phyloP scores from a whole-genome alignment of 1,140 invertebrate genomes.

The Panagrolaimus sp. region DNA sequence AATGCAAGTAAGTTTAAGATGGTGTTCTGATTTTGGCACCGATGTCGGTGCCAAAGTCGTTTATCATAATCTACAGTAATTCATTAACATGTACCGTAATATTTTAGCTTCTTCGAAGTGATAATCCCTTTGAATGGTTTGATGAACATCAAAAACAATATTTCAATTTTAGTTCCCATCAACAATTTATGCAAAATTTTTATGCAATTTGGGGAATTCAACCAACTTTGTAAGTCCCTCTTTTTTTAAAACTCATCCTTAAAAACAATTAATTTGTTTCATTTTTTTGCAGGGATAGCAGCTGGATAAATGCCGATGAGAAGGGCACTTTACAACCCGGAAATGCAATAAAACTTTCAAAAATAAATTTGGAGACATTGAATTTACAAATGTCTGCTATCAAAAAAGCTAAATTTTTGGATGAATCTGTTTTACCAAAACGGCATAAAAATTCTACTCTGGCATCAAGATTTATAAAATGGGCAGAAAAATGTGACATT shows the following conservation, averaged over 20 bases:
- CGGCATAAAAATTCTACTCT: neutral
- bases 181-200: constrained; percentile 32
- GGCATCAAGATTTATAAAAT: neutral
- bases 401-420: neutral
- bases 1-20: constrained; percentile 32
- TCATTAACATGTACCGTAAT: too few relatives aligned
- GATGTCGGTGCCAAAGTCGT: too few relatives aligned
- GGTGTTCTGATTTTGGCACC: constrained; percentile 8
- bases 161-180: constrained; percentile 40
- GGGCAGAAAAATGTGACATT: neutral
- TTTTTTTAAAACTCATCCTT: neutral
- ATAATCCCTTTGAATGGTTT: constrained; percentile 45
- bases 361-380: constrained; percentile 9
- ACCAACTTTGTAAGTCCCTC: constrained; percentile 1
- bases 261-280: neutral
- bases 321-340: neutral
- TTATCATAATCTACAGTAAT: too few relatives aligned
- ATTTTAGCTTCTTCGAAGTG: constrained; percentile 39
- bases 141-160: constrained; percentile 33
- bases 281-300: neutral
- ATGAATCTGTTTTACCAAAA: neutral
- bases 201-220: constrained; percentile 40
- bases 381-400: neutral
- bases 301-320: neutral
- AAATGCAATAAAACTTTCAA: constrained; percentile 2